Evolutionary conservation across 2,113 vertebrate genomes (phyloP).

Genomic region (Megalops atlanticus): DNA sequence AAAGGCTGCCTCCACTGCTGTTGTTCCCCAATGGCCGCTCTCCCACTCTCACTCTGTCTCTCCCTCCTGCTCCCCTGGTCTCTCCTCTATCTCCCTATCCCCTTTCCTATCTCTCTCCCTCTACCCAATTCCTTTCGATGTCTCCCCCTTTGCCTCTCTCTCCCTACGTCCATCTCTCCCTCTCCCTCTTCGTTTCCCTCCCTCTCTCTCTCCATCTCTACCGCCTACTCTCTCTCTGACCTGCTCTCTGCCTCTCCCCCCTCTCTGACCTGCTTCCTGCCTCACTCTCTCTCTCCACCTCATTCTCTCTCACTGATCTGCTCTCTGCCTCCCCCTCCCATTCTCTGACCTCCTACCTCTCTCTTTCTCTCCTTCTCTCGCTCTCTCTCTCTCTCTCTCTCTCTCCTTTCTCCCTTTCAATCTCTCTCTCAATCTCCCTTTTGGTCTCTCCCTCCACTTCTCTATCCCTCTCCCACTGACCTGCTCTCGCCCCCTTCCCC

Average conservation of each 20-base stretch:
- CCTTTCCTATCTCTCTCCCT: not conserved
- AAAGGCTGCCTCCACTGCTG: conserved; percentile 16
- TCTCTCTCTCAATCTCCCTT: conserved; percentile 17
- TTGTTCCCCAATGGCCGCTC: not conserved
- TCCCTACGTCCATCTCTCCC: not conserved
- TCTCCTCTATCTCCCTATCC: conserved; percentile 9
- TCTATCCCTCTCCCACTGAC: not conserved
- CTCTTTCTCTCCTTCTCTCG: not conserved
- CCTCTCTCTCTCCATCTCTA: conserved; percentile 16
- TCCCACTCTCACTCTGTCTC: not conserved
- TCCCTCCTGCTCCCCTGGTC: not conserved
- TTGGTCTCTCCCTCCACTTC: not conserved
- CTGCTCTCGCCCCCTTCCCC: not conserved
- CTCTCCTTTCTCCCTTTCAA: conserved; percentile 19
- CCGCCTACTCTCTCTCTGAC: not conserved
- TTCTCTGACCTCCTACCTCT: not conserved
- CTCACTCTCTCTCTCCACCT: not conserved
- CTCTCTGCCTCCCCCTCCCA: conserved; percentile 9
- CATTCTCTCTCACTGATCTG: not conserved
- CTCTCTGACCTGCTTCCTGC: not conserved
- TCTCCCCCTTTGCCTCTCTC: not conserved
- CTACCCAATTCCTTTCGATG: not conserved
- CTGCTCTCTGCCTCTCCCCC: not conserved
- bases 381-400: conserved; percentile 8
- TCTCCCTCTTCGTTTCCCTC: not conserved